Conservation (phyloP, 1,140 invertebrate species). For the Papilio polytes region DNA sequence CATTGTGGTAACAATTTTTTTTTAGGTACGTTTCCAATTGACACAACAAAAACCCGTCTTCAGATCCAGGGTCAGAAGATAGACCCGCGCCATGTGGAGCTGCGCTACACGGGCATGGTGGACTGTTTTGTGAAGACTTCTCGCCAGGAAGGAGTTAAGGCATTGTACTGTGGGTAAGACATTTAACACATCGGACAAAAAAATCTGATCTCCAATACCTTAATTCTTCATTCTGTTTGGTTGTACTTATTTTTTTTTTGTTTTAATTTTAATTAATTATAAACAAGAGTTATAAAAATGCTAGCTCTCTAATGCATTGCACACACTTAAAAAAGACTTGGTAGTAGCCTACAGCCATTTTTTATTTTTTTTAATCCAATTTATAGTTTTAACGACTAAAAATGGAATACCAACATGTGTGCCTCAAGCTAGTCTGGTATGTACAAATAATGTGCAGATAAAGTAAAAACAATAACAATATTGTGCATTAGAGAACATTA, state of each 20-base stretch:
- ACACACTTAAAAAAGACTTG: too few species aligned
- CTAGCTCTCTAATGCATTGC: too few species aligned
- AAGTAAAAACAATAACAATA: constrained; percentile 5
- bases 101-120: constrained; percentile 95
- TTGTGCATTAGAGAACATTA: not conserved
- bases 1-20: not conserved
- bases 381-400: too few species aligned
- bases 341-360: too few species aligned
- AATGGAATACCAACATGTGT: not conserved
- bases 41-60: constrained; percentile 97
- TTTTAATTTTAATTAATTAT: too few species aligned
- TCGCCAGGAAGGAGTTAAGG: constrained; percentile 72
- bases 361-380: too few species aligned
- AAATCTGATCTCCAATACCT: too few species aligned
- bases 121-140: constrained; percentile 89
- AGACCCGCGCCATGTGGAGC: constrained; percentile 89
- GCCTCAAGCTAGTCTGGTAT: not conserved
- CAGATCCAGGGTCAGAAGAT: constrained; percentile 97
- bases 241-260: too few species aligned
- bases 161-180: constrained; percentile 75
- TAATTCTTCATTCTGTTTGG: too few species aligned
- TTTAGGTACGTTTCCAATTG: constrained; percentile 98
- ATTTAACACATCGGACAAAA: too few species aligned
- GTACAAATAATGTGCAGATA: not conserved
- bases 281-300: too few species aligned